These are phyloP conservation scores for Meganola albula DNA, from an alignment of 2,888 invertebrate genomes.

Conservation along the genomic window DNA sequence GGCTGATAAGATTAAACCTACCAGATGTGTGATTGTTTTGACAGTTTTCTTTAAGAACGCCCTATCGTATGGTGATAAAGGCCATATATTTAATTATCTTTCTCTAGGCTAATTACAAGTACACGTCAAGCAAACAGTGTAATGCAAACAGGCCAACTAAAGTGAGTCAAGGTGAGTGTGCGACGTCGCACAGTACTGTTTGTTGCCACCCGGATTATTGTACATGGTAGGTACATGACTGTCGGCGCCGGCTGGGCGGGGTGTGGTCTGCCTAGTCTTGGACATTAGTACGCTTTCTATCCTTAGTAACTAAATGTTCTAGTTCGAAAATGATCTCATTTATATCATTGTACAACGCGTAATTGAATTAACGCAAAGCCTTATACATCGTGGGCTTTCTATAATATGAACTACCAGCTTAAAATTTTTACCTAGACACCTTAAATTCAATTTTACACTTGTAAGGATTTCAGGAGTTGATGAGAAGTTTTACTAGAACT, in stretches of 20 bases:
- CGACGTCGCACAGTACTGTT: conserved; percentile 54
- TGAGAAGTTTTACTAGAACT: no score
- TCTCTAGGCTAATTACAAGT: conserved; percentile 53
- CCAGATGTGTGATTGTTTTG: conserved; percentile 1
- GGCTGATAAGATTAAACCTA: not conserved
- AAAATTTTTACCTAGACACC: no score
- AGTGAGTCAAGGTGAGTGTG: conserved; percentile 71
- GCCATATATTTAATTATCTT: conserved; percentile 17
- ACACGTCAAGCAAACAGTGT: conserved; percentile 49
- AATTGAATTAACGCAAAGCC: conserved; percentile 16
- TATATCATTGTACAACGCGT: conserved; percentile 3
- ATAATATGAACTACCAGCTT: no score
- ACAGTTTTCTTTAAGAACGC: not conserved
- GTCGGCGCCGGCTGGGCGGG: conserved; percentile 48
- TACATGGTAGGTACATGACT: conserved; percentile 34
- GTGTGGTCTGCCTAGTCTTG: conserved; percentile 46
- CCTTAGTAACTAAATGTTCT: no score
- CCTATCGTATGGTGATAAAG: not conserved
- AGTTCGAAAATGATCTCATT: no score
- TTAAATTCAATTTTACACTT: no score
- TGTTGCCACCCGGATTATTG: conserved; percentile 69
- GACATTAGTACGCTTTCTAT: conserved; percentile 35
- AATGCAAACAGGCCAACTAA: conserved; percentile 62
- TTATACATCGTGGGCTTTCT: no score
- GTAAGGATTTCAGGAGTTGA: no score